Percentiles rank a stretch among this genome's conserved stretches.
These are phyloP conservation scores for Philaethria dido DNA, from an alignment of 2,888 invertebrate genomes.

Conservation along the genomic window DNA sequence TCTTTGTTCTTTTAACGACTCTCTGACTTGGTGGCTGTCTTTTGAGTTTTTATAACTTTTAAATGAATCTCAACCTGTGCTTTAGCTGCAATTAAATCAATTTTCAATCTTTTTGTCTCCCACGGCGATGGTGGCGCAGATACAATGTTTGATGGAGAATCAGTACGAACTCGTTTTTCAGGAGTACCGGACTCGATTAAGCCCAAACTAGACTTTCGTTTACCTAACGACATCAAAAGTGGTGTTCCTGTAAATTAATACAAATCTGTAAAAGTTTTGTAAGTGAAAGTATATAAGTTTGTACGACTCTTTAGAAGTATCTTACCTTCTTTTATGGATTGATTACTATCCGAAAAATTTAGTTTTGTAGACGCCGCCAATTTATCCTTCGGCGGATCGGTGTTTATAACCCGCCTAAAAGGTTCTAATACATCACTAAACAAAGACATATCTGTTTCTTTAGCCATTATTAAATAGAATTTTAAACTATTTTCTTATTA, in stretches of 20 bases:
- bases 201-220: conserved; percentile 70
- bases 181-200: conserved; percentile 60
- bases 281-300: not conserved
- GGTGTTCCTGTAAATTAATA: conserved; percentile 47
- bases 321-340: conserved; percentile 73
- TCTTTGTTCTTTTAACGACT: not conserved
- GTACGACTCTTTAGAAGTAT: conserved; percentile 5
- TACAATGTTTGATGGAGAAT: conserved; percentile 58
- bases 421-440: conserved; percentile 77
- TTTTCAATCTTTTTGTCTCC: conserved; percentile 86
- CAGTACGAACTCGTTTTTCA: conserved; percentile 67
- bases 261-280: not conserved
- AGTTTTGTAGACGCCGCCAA: conserved; percentile 71
- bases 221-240: conserved; percentile 66
- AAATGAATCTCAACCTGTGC: conserved; percentile 67
- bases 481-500: conserved; percentile 22
- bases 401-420: conserved; percentile 76
- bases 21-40: too few relatives aligned
- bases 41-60: not conserved
- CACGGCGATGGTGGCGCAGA: conserved; percentile 85
- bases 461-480: conserved; percentile 61
- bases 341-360: conserved; percentile 77
- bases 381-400: conserved; percentile 77
- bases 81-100: conserved; percentile 86
- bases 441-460: conserved; percentile 76